Evolutionary conservation across 2,888 invertebrate genomes (phyloP).

Genomic region (Embidobia sp.): DNA sequence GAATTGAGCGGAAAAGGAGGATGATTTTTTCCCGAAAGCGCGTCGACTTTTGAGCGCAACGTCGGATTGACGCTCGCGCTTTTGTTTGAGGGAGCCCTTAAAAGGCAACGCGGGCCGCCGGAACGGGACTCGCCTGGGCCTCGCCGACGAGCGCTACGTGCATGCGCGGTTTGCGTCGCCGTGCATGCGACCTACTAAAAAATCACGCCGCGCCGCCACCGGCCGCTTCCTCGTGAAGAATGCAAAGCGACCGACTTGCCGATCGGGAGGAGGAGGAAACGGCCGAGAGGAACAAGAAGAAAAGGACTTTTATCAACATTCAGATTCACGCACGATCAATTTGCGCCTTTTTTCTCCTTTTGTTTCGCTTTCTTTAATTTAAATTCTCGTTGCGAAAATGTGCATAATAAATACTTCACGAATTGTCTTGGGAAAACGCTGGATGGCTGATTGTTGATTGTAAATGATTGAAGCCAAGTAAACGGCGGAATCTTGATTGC

Average conservation of each 20-base stretch:
- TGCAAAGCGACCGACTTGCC: constrained; percentile 29
- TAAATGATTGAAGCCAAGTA: too few relatives aligned
- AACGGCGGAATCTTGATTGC: too few relatives aligned
- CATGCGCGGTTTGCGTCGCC: constrained; percentile 14
- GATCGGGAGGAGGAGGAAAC: too few relatives aligned
- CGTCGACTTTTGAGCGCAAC: not conserved
- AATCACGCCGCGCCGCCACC: constrained; percentile 33
- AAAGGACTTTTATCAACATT: too few relatives aligned
- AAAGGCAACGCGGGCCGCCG: constrained; percentile 55
- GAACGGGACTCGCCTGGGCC: constrained; percentile 57
- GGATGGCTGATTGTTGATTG: too few relatives aligned
- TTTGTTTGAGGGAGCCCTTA: constrained; percentile 32
- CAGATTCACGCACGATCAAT: not conserved
- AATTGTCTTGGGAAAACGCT: too few relatives aligned
- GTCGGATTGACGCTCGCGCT: constrained; percentile 1
- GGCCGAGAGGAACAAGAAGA: too few relatives aligned
- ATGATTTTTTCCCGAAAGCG: not conserved
- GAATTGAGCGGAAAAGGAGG: not conserved
- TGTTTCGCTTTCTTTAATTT: too few relatives aligned
- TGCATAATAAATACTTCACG: too few relatives aligned
- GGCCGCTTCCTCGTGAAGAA: constrained; percentile 19
- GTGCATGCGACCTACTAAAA: constrained; percentile 53
- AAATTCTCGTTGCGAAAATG: too few relatives aligned
- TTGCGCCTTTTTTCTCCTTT: too few relatives aligned
- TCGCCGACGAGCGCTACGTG: constrained; percentile 47